Conservation (phyloP, 1,140 invertebrate species). For the Heliconius eleuchia region DNA sequence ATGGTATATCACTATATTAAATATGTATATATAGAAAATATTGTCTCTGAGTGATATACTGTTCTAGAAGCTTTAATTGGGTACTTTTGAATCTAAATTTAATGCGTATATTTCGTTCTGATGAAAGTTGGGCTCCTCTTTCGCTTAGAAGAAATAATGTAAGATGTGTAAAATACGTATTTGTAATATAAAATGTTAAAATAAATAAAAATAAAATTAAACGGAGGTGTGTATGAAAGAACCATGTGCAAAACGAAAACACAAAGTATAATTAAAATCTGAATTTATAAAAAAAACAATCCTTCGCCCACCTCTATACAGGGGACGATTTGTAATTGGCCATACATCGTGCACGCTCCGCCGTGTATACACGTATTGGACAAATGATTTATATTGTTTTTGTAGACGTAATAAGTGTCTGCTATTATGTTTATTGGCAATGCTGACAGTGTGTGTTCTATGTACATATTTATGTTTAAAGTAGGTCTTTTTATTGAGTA, state of each 20-base stretch:
- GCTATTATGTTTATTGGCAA: conserved; percentile 3
- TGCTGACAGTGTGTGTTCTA: not conserved
- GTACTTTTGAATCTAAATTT: too few species aligned
- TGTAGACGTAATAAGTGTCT: not conserved
- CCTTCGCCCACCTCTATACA: not conserved
- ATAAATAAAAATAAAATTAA: too few species aligned
- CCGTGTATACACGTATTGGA: conserved; percentile 3
- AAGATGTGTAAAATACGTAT: too few species aligned
- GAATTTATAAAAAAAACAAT: not conserved
- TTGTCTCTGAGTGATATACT: too few species aligned
- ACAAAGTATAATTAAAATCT: conserved; percentile 7
- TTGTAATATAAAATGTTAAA: too few species aligned
- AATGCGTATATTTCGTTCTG: too few species aligned
- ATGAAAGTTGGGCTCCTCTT: too few species aligned
- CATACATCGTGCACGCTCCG: not conserved
- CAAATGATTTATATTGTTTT: conserved; percentile 10
- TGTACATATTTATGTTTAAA: not conserved
- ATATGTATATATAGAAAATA: not conserved
- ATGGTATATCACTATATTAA: not conserved
- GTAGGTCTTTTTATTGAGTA: too few species aligned
- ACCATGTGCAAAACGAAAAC: not conserved
- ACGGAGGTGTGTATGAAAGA: too few species aligned
- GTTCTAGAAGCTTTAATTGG: too few species aligned
- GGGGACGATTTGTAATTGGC: conserved; percentile 19
- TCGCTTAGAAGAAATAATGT: too few species aligned